A percentile compares a stretch with the other conserved stretches of the same genome.
These are phyloP conservation scores for Drosophila insularis DNA, from an alignment of 1,140 invertebrate species.

Conservation along the genomic window DNA sequence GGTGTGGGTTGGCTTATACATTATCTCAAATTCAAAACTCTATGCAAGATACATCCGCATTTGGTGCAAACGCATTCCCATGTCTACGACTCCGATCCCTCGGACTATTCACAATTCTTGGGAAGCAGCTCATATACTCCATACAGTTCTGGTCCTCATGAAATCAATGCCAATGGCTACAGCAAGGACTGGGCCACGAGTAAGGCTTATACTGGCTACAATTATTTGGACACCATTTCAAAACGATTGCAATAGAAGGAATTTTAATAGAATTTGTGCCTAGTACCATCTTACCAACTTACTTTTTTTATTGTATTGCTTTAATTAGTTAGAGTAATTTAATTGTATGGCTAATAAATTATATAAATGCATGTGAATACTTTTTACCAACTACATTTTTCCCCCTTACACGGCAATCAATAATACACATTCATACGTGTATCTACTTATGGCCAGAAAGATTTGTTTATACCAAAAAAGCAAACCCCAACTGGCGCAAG, in stretches of 20 bases:
- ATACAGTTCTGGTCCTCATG: constrained; percentile 59
- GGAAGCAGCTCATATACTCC: constrained; percentile 66
- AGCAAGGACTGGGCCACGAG: constrained; percentile 76
- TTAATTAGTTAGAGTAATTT: constrained; percentile 34
- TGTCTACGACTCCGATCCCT: constrained; percentile 77
- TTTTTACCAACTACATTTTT: background rate
- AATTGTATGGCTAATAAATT: constrained; percentile 57
- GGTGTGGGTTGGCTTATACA: constrained; percentile 76
- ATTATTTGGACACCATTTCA: constrained; percentile 77
- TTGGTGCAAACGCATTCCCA: constrained; percentile 78
- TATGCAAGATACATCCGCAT: constrained; percentile 80
- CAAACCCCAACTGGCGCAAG: background rate
- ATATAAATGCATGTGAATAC: constrained; percentile 33
- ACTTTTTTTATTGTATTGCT: constrained; percentile 29
- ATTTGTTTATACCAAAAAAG: background rate
- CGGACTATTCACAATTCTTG: constrained; percentile 75
- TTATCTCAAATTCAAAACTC: constrained; percentile 76
- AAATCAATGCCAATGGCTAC: constrained; percentile 55
- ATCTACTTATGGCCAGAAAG: background rate
- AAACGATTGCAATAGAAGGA: constrained; percentile 62
- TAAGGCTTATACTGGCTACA: constrained; percentile 73
- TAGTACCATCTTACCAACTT: constrained; percentile 41
- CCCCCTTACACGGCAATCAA: background rate
- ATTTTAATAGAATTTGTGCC: constrained; percentile 14
- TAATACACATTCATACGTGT: background rate